Evolutionary conservation across 1,140 invertebrate genomes (phyloP).

Genomic region (Araneus ventricosus): DNA sequence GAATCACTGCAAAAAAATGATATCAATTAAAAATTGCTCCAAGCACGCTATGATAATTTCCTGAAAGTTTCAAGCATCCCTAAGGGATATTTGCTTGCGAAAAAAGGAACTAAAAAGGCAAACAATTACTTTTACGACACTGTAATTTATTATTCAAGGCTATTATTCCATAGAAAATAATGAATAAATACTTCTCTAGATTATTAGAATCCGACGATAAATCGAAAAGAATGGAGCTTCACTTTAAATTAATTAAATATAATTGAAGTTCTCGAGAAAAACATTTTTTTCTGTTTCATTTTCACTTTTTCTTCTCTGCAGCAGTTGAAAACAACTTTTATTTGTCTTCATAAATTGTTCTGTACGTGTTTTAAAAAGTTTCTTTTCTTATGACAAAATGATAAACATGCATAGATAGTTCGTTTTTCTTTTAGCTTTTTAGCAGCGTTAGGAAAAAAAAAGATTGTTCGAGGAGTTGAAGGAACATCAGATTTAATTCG

Average conservation of each 20-base stretch:
- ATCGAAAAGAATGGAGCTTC: neutral
- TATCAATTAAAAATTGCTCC: slow-evolving; percentile 29
- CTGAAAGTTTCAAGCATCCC: neutral
- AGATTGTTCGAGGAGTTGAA: neutral
- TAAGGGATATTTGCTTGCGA: neutral
- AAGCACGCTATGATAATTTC: slow-evolving; percentile 2
- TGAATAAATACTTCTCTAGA: slow-evolving; percentile 22
- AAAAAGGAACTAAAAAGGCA: neutral
- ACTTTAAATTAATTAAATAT: slow-evolving; percentile 39
- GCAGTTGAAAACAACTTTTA: neutral
- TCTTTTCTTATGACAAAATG: neutral
- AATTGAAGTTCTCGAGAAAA: slow-evolving; percentile 8
- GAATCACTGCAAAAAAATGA: neutral
- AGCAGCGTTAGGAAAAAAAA: neutral
- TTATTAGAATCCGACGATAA: neutral
- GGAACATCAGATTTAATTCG: neutral
- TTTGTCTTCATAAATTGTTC: neutral
- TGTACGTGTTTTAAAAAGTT: neutral
- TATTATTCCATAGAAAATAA: slow-evolving; percentile 9
- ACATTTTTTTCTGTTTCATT: neutral
- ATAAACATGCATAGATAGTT: neutral
- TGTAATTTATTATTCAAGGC: neutral
- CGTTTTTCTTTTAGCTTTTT: neutral
- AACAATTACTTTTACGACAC: slow-evolving; percentile 24
- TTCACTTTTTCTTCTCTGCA: neutral